A percentile compares a stretch with the other conserved stretches of the same genome.
These are phyloP conservation scores for Choloepus didactylus DNA, from an alignment of 2,797 vertebrate genomes.

Conservation along the genomic window DNA sequence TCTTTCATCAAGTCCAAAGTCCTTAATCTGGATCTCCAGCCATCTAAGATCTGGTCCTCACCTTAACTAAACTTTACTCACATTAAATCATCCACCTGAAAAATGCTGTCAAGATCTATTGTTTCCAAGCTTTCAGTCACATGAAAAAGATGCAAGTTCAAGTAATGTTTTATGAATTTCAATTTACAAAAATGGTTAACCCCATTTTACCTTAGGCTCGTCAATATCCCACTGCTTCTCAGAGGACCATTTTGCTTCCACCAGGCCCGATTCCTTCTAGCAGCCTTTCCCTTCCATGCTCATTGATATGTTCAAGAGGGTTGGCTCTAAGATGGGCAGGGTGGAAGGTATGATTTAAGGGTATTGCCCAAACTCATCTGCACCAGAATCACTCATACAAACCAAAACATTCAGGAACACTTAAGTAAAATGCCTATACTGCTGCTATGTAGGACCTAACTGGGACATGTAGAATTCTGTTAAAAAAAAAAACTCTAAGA, in stretches of 20 bases:
- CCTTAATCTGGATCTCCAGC: slow-evolving; percentile 14
- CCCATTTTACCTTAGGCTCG: not conserved
- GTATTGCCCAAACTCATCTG: not conserved
- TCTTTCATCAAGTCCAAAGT: slow-evolving; percentile 31
- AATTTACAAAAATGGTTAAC: slow-evolving; percentile 49
- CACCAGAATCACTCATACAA: slow-evolving; percentile 7
- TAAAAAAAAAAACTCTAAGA: slow-evolving; percentile 40
- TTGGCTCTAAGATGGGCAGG: not conserved
- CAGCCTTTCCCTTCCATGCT: not conserved
- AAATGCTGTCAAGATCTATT: slow-evolving; percentile 53
- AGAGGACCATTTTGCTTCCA: slow-evolving; percentile 49
- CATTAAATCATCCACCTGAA: slow-evolving; percentile 16
- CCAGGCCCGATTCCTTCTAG: not conserved
- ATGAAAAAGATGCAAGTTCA: slow-evolving; percentile 4
- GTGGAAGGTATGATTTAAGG: not conserved
- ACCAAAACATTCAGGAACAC: slow-evolving; percentile 10
- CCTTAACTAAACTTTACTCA: slow-evolving; percentile 51
- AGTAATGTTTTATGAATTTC: slow-evolving; percentile 57
- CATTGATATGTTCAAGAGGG: not conserved
- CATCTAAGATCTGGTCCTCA: not conserved
- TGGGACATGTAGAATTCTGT: slow-evolving; percentile 2
- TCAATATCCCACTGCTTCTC: not conserved
- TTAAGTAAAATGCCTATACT: slow-evolving; percentile 53
- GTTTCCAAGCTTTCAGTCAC: slow-evolving; percentile 42
- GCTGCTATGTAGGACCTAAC: not conserved